Conservation (phyloP, 2,888 invertebrate species). For the Petrolisthes cinctipes region DNA sequence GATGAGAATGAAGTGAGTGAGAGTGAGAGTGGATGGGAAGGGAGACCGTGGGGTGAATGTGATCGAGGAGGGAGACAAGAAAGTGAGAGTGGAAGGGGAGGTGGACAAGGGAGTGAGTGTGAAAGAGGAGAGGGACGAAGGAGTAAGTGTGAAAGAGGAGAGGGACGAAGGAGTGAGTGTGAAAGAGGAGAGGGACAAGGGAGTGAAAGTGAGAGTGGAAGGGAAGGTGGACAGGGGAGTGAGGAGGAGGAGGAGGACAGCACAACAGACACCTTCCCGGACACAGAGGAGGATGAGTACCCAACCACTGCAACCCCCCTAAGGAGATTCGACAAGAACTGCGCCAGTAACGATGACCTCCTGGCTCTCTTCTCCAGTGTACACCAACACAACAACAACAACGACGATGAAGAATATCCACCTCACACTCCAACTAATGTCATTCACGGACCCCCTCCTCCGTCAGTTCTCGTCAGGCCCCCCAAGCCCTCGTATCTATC, state of each 20-base stretch:
- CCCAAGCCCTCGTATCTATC: too few species aligned
- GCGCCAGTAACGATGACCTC: conserved; percentile 30
- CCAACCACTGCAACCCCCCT: not conserved
- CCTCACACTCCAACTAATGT: too few species aligned
- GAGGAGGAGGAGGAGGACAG: not conserved
- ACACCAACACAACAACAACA: not conserved
- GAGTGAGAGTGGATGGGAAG: not conserved
- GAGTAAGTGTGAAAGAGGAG: not conserved
- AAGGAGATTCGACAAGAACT: conserved; percentile 28
- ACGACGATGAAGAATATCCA: too few species aligned
- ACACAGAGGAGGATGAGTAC: conserved; percentile 29
- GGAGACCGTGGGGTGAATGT: not conserved
- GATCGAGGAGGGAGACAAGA: too few species aligned
- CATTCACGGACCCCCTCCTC: too few species aligned
- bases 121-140: not conserved
- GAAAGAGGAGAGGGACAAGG: not conserved
- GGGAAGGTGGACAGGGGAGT: not conserved
- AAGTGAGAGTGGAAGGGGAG: not conserved
- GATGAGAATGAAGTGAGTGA: not conserved
- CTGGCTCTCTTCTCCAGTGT: conserved; percentile 26
- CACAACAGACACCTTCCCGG: conserved; percentile 25
- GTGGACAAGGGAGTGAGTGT: not conserved
- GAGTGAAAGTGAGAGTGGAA: not conserved
- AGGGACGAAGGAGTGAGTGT: not conserved
- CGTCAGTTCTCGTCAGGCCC: too few species aligned